A percentile compares a stretch with the other conserved stretches of the same genome.
These are phyloP conservation scores for Ardeotis arabs DNA, from an alignment of 2,113 vertebrate genomes.

Conservation along the genomic window DNA sequence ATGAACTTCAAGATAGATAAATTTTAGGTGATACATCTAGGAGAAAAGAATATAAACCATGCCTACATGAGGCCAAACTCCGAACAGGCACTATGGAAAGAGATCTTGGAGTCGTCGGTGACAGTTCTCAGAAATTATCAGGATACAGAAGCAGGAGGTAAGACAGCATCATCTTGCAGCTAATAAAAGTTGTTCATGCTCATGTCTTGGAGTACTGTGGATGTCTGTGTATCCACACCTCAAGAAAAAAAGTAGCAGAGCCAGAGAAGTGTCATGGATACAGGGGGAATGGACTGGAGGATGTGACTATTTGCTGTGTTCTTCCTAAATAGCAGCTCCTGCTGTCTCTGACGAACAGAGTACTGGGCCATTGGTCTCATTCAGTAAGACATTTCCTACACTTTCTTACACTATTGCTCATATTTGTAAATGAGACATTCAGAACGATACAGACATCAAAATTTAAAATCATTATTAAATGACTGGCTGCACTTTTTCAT, in stretches of 20 bases:
- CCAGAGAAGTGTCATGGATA: not conserved
- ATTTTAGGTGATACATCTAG: not conserved
- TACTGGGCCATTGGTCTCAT: not conserved
- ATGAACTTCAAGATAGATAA: not conserved
- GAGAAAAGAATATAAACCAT: not conserved
- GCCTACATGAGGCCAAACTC: not conserved
- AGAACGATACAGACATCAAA: not conserved
- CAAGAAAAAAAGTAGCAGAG: not conserved
- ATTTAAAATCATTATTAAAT: not conserved
- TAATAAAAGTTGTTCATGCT: not conserved
- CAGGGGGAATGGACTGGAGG: not conserved
- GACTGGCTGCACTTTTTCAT: not conserved
- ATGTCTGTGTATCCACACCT: not conserved
- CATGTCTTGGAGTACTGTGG: not conserved
- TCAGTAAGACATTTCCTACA: not conserved
- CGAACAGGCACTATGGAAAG: not conserved
- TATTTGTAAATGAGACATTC: not conserved
- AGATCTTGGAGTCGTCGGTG: fast-evolving
- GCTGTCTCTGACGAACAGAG: not conserved
- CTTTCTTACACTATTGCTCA: not conserved
- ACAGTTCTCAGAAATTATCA: not conserved
- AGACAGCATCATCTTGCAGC: not conserved
- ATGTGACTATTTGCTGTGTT: not conserved
- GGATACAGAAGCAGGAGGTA: not conserved
- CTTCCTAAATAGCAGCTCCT: not conserved